Conservation (phyloP, 2,113 vertebrate species). For the Megaleporinus macrocephalus region DNA sequence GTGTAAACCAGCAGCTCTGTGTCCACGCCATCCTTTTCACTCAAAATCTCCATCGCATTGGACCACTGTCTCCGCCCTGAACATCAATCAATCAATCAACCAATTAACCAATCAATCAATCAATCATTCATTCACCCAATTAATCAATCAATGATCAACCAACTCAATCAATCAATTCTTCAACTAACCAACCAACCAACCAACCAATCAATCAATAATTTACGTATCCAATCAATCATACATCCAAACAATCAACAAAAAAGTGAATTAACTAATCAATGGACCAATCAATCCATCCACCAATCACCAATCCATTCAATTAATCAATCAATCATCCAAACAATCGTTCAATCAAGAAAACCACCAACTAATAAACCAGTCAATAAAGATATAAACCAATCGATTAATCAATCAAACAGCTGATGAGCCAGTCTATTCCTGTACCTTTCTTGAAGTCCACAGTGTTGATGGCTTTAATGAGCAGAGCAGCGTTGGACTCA, state of each 20-base stretch:
- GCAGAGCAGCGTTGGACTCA: slow-evolving; percentile 83
- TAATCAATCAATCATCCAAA: no score
- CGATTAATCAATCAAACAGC: no score
- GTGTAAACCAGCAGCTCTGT: slow-evolving; percentile 92
- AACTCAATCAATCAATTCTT: background rate
- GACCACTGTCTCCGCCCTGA: slow-evolving; percentile 86
- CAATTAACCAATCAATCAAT: slow-evolving; percentile 1
- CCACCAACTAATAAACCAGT: no score
- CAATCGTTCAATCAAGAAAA: no score
- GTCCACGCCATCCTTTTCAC: slow-evolving; percentile 94
- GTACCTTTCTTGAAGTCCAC: slow-evolving; percentile 89
- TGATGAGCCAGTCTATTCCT: slow-evolving; percentile 8
- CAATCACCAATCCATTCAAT: no score
- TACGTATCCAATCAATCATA: no score
- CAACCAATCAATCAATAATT: no score
- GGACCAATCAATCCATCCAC: no score
- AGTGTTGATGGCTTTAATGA: slow-evolving; percentile 83
- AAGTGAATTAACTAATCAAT: no score
- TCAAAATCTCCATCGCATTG: slow-evolving; percentile 91
- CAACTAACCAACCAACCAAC: background rate
- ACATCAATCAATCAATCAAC: slow-evolving; percentile 5
- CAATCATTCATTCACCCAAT: background rate
- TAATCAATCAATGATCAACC: no score
- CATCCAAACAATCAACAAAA: no score
- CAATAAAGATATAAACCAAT: no score